Percentiles rank a stretch among this genome's conserved stretches.
Evolutionary conservation across 2,797 vertebrate species (phyloP).

Genomic region (Oreortyx pictus): DNA sequence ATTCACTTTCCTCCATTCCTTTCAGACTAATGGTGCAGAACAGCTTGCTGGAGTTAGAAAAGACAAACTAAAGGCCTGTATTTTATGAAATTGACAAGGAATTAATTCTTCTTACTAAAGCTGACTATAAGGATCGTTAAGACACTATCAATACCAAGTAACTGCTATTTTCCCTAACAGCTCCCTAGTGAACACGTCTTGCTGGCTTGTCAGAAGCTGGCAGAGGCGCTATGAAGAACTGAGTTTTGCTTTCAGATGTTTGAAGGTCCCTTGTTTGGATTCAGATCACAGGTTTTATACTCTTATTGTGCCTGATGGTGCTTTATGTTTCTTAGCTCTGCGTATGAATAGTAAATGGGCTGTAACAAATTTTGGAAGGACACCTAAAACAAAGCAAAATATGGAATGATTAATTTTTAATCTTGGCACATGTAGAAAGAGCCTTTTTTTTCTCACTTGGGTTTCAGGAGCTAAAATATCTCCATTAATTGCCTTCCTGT

Average conservation of each 20-base stretch:
- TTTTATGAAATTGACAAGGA: background rate
- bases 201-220: background rate
- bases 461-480: background rate
- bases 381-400: background rate
- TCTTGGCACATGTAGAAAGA: background rate
- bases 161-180: background rate
- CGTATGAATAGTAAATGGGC: background rate
- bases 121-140: background rate
- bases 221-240: background rate
- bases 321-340: constrained; percentile 8
- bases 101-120: background rate
- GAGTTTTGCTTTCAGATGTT: background rate
- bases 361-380: constrained; percentile 12
- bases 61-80: background rate
- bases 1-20: background rate
- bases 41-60: background rate
- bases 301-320: background rate
- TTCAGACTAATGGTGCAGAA: background rate
- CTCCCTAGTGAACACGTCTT: background rate
- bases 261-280: background rate
- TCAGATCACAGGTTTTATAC: background rate
- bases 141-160: background rate
- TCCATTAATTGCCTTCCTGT: background rate
- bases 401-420: background rate
- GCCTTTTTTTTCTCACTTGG: background rate